Percentiles rank a stretch among this genome's conserved stretches.
Conservation (phyloP, 92 coral and sea anemone genomes). For the Epizoanthus scotinus region DNA sequence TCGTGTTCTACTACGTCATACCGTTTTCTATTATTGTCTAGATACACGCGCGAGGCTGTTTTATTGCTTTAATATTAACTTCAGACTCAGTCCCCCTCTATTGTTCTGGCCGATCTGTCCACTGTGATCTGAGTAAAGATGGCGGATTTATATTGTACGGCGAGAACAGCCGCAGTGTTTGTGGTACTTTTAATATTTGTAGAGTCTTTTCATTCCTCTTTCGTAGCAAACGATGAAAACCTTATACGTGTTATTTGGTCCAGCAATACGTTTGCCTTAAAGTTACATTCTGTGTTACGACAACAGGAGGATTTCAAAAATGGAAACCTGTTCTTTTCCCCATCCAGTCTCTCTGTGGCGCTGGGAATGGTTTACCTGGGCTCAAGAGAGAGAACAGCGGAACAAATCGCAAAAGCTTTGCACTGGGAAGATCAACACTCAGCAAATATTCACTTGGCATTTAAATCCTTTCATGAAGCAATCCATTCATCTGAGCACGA, state of each 20-base stretch:
- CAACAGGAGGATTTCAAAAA: constrained; percentile 24
- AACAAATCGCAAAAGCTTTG: constrained; percentile 69
- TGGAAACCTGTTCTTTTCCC: constrained; percentile 78
- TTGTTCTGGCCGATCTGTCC: no score
- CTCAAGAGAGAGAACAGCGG: constrained; percentile 70
- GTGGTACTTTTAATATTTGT: neutral
- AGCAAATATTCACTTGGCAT: constrained; percentile 64
- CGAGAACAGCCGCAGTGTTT: neutral
- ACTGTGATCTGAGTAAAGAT: neutral
- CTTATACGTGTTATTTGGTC: constrained; percentile 15
- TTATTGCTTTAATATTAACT: no score
- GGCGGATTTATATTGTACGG: neutral
- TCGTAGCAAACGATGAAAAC: neutral
- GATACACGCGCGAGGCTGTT: no score
- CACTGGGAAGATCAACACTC: constrained; percentile 64
- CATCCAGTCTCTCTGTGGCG: constrained; percentile 79
- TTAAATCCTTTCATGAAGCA: constrained; percentile 78
- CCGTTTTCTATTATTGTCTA: no score
- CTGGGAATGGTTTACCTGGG: constrained; percentile 87
- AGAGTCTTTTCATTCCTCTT: neutral
- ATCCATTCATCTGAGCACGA: constrained; percentile 47
- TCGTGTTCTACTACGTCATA: no score
- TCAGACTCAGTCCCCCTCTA: no score
- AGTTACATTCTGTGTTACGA: constrained; percentile 26
- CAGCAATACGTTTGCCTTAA: constrained; percentile 23